Conservation (phyloP, 30 jellyfish, hydroid and myxozoan genomes). For the Aurelia coerulea region DNA sequence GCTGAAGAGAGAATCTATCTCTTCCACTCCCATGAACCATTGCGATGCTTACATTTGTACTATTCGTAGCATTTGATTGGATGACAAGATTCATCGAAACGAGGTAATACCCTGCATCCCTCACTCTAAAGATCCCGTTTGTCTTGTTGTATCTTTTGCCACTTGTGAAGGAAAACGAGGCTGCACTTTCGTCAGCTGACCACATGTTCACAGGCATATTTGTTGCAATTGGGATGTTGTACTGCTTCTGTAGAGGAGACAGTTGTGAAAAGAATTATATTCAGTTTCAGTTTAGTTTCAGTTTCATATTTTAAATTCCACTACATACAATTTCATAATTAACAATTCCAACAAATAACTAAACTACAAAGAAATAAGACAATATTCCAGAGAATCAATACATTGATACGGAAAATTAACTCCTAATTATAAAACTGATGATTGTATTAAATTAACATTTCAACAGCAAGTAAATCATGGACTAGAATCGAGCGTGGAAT, state of each 20-base stretch:
- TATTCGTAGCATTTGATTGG: conserved; percentile 5
- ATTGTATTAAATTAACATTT: too few relatives aligned
- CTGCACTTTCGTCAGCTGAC: conserved; percentile 63
- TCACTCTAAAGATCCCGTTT: conserved; percentile 53
- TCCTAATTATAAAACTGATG: too few relatives aligned
- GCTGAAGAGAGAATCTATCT: neutral
- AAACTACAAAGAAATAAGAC: too few relatives aligned
- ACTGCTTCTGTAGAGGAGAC: neutral
- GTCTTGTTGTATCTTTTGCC: conserved; percentile 70
- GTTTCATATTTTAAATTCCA: too few relatives aligned
- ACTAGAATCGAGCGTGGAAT: too few relatives aligned
- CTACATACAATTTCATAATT: too few relatives aligned
- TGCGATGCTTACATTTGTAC: conserved; percentile 33
- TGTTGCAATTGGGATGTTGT: conserved; percentile 41
- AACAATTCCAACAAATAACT: too few relatives aligned
- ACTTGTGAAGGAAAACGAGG: conserved; percentile 70
- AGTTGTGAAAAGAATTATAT: neutral
- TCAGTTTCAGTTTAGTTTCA: neutral
- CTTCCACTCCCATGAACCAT: conserved; percentile 42
- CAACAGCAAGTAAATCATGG: too few relatives aligned
- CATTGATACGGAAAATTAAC: too few relatives aligned
- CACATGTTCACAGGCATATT: conserved; percentile 38
- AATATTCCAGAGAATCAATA: too few relatives aligned
- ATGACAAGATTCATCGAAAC: conserved; percentile 54
- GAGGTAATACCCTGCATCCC: conserved; percentile 64